These are phyloP conservation scores for Antigone vipio DNA, from an alignment of 2,113 vertebrate species.

Conservation along the genomic window DNA sequence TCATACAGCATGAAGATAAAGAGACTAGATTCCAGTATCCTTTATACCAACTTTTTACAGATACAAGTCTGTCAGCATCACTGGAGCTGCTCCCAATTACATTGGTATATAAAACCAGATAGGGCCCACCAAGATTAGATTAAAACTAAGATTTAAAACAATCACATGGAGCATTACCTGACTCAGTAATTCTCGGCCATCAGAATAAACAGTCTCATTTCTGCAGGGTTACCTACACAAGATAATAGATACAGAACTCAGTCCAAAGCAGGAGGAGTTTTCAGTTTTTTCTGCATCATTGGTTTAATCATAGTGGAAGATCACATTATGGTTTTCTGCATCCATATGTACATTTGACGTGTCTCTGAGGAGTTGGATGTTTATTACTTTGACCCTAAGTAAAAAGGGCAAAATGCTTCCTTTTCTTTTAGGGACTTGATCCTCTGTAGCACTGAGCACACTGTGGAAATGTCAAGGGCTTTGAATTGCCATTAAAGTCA, in stretches of 20 bases:
- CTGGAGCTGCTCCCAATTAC: background rate
- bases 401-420: background rate
- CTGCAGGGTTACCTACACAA: background rate
- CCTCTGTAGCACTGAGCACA: background rate
- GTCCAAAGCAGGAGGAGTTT: background rate
- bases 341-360: background rate
- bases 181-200: background rate
- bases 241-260: background rate
- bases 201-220: background rate
- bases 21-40: background rate
- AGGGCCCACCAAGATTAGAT: background rate
- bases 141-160: background rate
- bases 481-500: constrained; percentile 26
- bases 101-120: background rate
- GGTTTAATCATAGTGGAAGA: background rate
- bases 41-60: background rate
- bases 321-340: background rate
- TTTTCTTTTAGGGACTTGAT: background rate
- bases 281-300: background rate
- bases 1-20: background rate
- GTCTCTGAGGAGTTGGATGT: background rate
- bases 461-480: constrained; percentile 49
- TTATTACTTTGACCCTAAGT: constrained; percentile 33
- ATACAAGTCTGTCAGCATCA: background rate
- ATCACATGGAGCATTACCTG: background rate